Conservation (phyloP, 2,888 invertebrate genomes). For the Folsomia candida region DNA sequence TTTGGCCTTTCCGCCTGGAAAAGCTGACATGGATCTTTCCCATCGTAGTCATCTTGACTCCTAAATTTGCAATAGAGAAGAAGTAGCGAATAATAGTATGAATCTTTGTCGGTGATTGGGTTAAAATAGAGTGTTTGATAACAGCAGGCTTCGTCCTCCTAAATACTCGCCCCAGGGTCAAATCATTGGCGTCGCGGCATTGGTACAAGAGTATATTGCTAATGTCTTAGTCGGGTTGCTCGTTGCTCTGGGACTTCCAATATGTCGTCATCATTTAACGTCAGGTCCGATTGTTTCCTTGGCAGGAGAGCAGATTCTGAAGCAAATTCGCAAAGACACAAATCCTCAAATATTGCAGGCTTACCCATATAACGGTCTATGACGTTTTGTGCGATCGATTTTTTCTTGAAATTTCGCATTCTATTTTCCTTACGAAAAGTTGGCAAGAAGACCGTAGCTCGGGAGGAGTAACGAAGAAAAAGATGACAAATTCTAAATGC, state of each 20-base stretch:
- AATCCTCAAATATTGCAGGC: neutral
- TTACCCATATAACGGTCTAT: conserved; percentile 20
- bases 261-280: neutral
- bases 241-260: neutral
- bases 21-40: neutral
- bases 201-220: neutral
- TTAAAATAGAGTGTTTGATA: conserved; percentile 15
- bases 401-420: neutral
- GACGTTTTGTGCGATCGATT: conserved; percentile 9
- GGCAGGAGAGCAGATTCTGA: conserved; percentile 6
- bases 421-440: conserved; percentile 3
- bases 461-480: neutral
- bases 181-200: neutral
- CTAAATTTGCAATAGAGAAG: conserved; percentile 12
- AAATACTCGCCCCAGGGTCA: conserved; percentile 3
- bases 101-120: neutral
- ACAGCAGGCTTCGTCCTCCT: neutral
- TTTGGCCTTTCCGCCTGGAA: neutral
- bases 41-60: neutral
- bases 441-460: conserved; percentile 12
- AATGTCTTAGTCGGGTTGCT: neutral
- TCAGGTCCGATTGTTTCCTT: neutral
- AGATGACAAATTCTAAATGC: conserved; percentile 20
- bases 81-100: conserved; percentile 10
- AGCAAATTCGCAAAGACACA: conserved; percentile 24